Conservation (phyloP, 2,888 invertebrate species). For the Merodon equestris region DNA sequence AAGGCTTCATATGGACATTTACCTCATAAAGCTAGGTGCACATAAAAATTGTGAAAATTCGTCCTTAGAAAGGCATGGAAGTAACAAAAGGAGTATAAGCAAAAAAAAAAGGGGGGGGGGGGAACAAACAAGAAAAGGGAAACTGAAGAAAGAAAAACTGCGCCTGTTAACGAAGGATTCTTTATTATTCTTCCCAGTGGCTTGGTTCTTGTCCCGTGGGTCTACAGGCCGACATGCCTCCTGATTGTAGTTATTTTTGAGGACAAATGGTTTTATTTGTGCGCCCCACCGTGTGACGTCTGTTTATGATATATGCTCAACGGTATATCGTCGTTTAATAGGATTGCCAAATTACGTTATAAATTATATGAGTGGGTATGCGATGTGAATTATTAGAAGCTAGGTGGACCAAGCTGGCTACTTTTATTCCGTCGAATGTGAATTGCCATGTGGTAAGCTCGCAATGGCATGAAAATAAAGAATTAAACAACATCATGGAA, state of each 20-base stretch:
- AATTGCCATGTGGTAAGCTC: no score
- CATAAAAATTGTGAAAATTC: conserved; percentile 65
- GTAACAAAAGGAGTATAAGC: not conserved
- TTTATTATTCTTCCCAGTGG: conserved; percentile 66
- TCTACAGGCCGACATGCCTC: conserved; percentile 1
- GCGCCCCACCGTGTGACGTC: conserved; percentile 57
- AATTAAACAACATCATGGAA: no score
- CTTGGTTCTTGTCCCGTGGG: conserved; percentile 42
- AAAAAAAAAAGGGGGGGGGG: not conserved
- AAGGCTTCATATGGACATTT: conserved; percentile 65
- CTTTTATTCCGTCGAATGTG: no score
- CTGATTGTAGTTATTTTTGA: conserved; percentile 45
- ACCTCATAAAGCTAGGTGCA: conserved; percentile 64
- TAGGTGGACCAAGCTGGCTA: no score
- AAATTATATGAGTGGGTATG: conserved; percentile 37
- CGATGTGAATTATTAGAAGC: conserved; percentile 16
- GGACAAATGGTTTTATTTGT: conserved; percentile 67
- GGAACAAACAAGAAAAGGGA: conserved; percentile 5
- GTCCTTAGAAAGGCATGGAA: conserved; percentile 35
- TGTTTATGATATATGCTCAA: conserved; percentile 67
- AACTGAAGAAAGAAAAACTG: conserved; percentile 33
- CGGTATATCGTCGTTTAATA: conserved; percentile 62
- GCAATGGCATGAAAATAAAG: no score
- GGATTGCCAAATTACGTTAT: conserved; percentile 65
- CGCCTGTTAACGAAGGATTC: conserved; percentile 64